Conservation (phyloP, 2,797 vertebrate species). For the Lacerta agilis region DNA sequence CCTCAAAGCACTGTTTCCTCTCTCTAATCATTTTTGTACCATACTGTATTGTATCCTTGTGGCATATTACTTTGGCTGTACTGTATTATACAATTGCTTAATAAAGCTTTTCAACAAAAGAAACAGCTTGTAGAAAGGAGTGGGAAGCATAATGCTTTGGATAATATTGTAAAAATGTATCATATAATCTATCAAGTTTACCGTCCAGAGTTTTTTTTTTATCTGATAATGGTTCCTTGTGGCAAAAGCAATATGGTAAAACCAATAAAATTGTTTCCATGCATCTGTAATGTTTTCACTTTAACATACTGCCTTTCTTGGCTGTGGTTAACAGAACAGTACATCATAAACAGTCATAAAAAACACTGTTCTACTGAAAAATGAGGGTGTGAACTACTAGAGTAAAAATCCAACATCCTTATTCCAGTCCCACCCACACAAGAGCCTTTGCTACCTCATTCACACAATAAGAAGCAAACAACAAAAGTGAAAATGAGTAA, state of each 20-base stretch:
- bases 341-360: not conserved
- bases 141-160: not conserved
- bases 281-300: conserved; percentile 8
- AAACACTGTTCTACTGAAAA: not conserved
- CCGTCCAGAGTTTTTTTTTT: not conserved
- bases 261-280: not conserved
- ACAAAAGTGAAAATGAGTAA: not conserved
- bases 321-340: not conserved
- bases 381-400: not conserved
- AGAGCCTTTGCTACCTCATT: not conserved
- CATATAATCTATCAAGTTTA: not conserved
- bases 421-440: not conserved
- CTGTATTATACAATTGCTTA: not conserved
- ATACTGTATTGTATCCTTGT: not conserved
- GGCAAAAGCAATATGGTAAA: conserved; percentile 2
- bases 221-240: not conserved
- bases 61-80: not conserved
- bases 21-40: not conserved
- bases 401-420: not conserved
- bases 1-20: not conserved
- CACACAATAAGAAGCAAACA: too few relatives aligned
- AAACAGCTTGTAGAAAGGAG: not conserved
- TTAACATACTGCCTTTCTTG: not conserved
- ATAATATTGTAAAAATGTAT: not conserved
- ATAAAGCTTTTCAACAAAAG: not conserved